These are phyloP conservation scores for Gasterosteus aculeatus DNA, from an alignment of 2,113 vertebrate species.

Conservation along the genomic window DNA sequence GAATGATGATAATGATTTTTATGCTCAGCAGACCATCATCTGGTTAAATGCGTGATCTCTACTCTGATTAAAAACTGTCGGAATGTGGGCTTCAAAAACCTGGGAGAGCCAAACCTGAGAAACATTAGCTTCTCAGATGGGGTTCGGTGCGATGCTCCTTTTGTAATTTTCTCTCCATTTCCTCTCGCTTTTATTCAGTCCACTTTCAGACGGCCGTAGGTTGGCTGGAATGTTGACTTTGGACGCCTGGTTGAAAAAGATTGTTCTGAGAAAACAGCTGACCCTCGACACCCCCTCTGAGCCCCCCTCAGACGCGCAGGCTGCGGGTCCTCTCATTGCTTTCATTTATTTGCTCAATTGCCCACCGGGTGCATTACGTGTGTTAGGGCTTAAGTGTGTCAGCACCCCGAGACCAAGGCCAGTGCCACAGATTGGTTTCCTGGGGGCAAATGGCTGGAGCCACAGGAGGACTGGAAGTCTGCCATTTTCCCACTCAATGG, in stretches of 20 bases:
- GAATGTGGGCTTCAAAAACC: constrained; percentile 37
- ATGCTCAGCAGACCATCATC: constrained; percentile 82
- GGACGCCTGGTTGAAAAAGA: constrained; percentile 68
- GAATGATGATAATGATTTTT: constrained; percentile 35
- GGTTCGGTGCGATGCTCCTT: constrained; percentile 1
- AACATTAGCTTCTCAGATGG: constrained; percentile 49
- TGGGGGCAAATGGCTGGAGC: background rate
- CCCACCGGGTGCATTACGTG: constrained; percentile 34
- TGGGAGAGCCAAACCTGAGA: constrained; percentile 60
- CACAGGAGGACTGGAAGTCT: constrained; percentile 6
- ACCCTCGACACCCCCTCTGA: constrained; percentile 43
- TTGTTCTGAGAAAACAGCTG: constrained; percentile 70
- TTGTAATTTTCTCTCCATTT: constrained; percentile 55
- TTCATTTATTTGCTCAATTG: constrained; percentile 63
- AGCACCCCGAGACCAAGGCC: constrained; percentile 31
- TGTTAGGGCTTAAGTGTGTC: constrained; percentile 44
- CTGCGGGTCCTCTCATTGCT: constrained; percentile 36
- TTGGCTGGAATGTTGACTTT: constrained; percentile 78
- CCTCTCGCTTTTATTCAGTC: constrained; percentile 42
- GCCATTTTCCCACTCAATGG: constrained; percentile 13
- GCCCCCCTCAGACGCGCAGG: constrained; percentile 32
- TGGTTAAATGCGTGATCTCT: constrained; percentile 77
- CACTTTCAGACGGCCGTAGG: constrained; percentile 40
- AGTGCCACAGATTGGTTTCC: constrained; percentile 20
- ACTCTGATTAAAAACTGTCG: constrained; percentile 63